Base-by-base conservation (phyloP, 2,888 invertebrate genomes). In the Gonocerus acuteangulatus region DNA sequence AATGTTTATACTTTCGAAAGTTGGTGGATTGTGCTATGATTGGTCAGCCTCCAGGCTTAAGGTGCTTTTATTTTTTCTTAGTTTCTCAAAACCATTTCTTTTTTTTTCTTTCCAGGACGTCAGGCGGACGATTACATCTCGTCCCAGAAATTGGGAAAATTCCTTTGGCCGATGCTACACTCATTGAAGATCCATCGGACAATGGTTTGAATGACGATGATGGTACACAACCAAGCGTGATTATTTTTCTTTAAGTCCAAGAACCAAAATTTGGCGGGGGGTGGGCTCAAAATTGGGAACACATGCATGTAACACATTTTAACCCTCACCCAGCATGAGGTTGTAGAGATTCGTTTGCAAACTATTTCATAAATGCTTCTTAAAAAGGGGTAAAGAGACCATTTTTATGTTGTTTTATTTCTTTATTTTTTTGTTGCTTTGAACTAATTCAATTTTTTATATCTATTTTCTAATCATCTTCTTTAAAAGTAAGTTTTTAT, bases 81-180 rank as follows among this genome's bases (percentile, higher is more conserved):
- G n/a, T n/a, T n/a, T n/a, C n/a, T n/a, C n/a, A n/a, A n/a, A n/a
- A n/a, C n/a, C n/a, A n/a, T n/a, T n/a, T 27, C 9, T 27, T 27
- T 27, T 27, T 6, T 27, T 27, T 27, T 27, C 9, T 27, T 57
- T 67, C 19, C 68, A 78, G 82, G 60, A 85, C 88, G 0, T 82
- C 89, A 1, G 90, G 86, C 61, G 93, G 93, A 2, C 80, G 90
- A 62, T 80, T 94, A n/a, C 92, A 91, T 74, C 79, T 94, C 19
- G 82, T 86, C 44, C 86, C 89, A n/a, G 84, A 86, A 9, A 80
- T 85, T 52, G 93, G 90, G 0, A 85, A 88, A 70, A 83, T 93
- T 68, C 85, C 91, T 0, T 77, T 94, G 42, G 86, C 87, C 34
- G 91, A 93, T 69, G 89, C 90, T 2, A 79, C 89, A 63, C 78